These are phyloP conservation scores for Conus ventricosus DNA, from an alignment of 1,140 invertebrate genomes.

Conservation along the genomic window DNA sequence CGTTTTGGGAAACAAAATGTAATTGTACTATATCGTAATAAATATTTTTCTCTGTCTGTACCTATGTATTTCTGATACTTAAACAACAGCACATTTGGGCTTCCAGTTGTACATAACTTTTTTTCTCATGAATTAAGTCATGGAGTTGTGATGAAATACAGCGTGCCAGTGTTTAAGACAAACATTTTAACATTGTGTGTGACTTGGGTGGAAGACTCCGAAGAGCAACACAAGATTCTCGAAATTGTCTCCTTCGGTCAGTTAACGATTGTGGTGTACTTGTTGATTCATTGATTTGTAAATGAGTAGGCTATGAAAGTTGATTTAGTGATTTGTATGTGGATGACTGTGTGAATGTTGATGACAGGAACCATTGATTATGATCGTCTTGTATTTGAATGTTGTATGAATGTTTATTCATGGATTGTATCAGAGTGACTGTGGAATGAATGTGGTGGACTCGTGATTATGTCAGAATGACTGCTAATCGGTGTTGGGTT, in stretches of 20 bases:
- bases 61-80: background rate
- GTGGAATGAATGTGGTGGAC: no score
- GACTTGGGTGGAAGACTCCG: background rate
- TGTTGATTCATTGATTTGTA: background rate
- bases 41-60: background rate
- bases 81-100: constrained; percentile 4
- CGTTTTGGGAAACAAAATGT: background rate
- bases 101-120: background rate
- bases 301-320: background rate
- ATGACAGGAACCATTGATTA: no score
- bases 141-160: constrained; percentile 7
- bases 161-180: background rate
- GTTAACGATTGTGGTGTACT: background rate
- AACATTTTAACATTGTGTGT: background rate
- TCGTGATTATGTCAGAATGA: no score
- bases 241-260: background rate
- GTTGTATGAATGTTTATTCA: no score
- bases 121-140: background rate
- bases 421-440: no score
- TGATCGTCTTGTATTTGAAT: background rate
- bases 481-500: no score
- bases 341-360: background rate
- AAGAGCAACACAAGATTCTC: background rate
- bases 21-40: background rate
- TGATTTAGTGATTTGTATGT: background rate